A percentile compares a stretch with the other conserved stretches of the same genome.
phyloP scores from a whole-genome alignment of 2,797 vertebrate genomes.

The Intellagama lesueurii region DNA sequence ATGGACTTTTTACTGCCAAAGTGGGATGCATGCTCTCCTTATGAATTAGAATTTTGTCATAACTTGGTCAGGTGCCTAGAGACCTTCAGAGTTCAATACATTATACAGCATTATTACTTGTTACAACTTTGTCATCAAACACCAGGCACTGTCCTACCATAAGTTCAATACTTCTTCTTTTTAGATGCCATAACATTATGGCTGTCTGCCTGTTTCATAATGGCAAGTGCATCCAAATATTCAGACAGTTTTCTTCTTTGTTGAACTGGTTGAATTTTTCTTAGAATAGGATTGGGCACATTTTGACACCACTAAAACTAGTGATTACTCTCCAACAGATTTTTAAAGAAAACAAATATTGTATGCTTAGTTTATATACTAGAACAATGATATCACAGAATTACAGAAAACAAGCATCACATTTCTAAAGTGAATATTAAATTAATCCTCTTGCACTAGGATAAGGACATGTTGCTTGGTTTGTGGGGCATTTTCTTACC shows the following conservation, averaged over 20 bases:
- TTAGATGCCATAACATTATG: not conserved
- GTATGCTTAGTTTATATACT: not conserved
- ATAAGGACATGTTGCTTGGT: too few species aligned
- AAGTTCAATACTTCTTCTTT: conserved; percentile 7
- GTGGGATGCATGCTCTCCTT: conserved; percentile 5
- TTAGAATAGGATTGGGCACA: not conserved
- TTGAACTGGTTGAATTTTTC: not conserved
- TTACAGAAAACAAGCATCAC: not conserved
- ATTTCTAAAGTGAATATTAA: not conserved
- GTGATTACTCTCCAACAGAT: not conserved
- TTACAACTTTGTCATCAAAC: conserved; percentile 2
- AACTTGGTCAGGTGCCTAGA: conserved; percentile 26
- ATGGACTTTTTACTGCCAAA: conserved; percentile 15
- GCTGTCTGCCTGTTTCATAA: not conserved
- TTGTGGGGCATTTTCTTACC: too few species aligned
- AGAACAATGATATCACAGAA: not conserved
- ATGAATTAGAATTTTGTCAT: conserved; percentile 21
- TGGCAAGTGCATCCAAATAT: not conserved
- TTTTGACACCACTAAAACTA: not conserved
- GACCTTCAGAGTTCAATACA: conserved; percentile 22
- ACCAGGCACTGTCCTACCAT: not conserved
- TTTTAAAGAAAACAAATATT: not conserved
- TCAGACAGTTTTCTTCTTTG: not conserved
- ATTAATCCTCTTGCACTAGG: not conserved
- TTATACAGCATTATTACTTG: conserved; percentile 31